These are phyloP conservation scores for Perdita meconis DNA, from an alignment of 2,888 invertebrate species.

Conservation along the genomic window DNA sequence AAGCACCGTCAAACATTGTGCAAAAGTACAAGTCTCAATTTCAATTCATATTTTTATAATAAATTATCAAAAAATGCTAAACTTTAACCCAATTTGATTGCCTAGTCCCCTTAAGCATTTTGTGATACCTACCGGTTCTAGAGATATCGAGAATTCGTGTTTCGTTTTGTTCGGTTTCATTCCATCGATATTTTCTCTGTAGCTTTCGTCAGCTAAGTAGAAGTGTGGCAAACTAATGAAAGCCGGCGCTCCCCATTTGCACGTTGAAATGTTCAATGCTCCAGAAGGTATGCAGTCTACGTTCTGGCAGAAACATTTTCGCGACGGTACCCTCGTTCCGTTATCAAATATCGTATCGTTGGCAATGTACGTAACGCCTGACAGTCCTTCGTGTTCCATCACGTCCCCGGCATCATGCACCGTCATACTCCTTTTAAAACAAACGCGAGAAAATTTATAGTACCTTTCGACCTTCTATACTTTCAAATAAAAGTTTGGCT, in stretches of 20 bases:
- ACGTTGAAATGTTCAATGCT: constrained; percentile 89
- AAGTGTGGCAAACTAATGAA: constrained; percentile 94
- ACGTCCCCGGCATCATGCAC: constrained; percentile 78
- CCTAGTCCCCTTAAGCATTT: too few species aligned
- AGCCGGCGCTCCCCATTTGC: constrained; percentile 92
- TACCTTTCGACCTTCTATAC: neutral
- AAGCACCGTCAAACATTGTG: too few species aligned
- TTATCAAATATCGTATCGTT: constrained; percentile 90
- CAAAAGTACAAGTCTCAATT: too few species aligned
- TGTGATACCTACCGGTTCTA: constrained; percentile 87
- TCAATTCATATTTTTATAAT: too few species aligned
- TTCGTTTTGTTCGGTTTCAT: constrained; percentile 87
- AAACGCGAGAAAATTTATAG: constrained; percentile 1
- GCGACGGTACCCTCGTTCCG: constrained; percentile 86
- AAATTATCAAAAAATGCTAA: too few species aligned
- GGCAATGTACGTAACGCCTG: constrained; percentile 86
- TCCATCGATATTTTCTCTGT: constrained; percentile 88
- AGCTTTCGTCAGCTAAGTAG: constrained; percentile 89
- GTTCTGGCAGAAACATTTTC: constrained; percentile 89
- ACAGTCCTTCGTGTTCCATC: constrained; percentile 84
- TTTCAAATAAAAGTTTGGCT: constrained; percentile 77
- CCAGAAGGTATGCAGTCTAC: constrained; percentile 86
- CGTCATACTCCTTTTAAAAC: constrained; percentile 81
- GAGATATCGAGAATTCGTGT: constrained; percentile 88
- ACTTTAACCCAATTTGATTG: too few species aligned